Evolutionary conservation across 2,888 invertebrate genomes (phyloP).

Genomic region (Sturmia bella): DNA sequence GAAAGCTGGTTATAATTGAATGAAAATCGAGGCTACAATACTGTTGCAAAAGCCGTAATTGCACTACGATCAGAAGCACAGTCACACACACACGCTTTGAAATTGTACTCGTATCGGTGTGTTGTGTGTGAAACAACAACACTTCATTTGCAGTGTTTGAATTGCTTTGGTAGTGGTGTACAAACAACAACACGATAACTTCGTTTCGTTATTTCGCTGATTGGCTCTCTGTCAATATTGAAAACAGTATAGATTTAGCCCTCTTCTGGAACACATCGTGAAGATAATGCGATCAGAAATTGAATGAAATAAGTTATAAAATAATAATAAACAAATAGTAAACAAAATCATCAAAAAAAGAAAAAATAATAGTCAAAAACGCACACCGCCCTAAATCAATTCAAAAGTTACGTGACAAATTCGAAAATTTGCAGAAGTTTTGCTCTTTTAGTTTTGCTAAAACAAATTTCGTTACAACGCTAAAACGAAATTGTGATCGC

Average conservation of each 20-base stretch:
- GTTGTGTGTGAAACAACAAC: slow-evolving; percentile 17
- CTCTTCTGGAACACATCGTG: slow-evolving; percentile 67
- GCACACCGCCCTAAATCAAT: slow-evolving; percentile 49
- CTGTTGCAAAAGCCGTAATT: slow-evolving; percentile 1
- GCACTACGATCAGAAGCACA: slow-evolving; percentile 24
- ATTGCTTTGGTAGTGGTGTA: slow-evolving; percentile 30
- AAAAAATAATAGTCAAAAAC: slow-evolving; percentile 26
- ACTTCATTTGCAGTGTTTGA: slow-evolving; percentile 15
- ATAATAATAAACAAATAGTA: slow-evolving; percentile 36
- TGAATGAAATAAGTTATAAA: slow-evolving; percentile 27
- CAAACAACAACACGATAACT: slow-evolving; percentile 57
- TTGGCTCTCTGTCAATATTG: slow-evolving; percentile 60
- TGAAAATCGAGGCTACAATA: slow-evolving; percentile 50
- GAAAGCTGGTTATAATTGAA: slow-evolving; percentile 24
- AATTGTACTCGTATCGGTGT: slow-evolving; percentile 15
- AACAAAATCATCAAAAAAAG: slow-evolving; percentile 8
- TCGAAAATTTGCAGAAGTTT: slow-evolving; percentile 63
- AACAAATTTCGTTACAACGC: slow-evolving; percentile 29
- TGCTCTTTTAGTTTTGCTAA: slow-evolving; percentile 34
- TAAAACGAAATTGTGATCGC: slow-evolving; percentile 36
- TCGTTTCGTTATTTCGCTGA: slow-evolving; percentile 48
- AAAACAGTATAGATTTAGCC: slow-evolving; percentile 68
- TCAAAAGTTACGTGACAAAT: slow-evolving; percentile 55
- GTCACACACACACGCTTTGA: not conserved
- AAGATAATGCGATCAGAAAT: slow-evolving; percentile 50